Evolutionary conservation across 1,140 invertebrate species (phyloP).

Genomic region (Potamilus streckersoni): DNA sequence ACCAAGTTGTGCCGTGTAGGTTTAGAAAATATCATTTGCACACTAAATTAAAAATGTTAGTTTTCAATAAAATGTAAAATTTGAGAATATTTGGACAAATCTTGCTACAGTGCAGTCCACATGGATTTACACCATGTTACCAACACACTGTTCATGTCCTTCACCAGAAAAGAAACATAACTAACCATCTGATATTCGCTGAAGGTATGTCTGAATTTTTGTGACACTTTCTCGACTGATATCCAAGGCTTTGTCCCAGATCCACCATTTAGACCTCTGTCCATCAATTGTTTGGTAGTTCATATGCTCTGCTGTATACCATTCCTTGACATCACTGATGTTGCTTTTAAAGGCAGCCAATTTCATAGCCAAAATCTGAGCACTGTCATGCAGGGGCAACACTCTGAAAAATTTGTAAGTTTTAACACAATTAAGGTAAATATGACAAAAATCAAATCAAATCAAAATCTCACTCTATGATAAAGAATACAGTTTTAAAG

Average conservation of each 20-base stretch:
- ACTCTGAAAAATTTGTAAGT: constrained; percentile 37
- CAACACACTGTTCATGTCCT: too few species aligned
- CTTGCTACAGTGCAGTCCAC: too few species aligned
- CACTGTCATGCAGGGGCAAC: constrained; percentile 62
- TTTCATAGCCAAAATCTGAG: constrained; percentile 63
- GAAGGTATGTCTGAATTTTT: constrained; percentile 65
- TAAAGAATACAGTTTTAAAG: too few species aligned
- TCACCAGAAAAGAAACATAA: background rate
- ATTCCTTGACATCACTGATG: constrained; percentile 53
- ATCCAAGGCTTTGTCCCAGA: constrained; percentile 60
- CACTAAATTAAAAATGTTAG: too few species aligned
- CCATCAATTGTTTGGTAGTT: constrained; percentile 58
- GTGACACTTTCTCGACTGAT: constrained; percentile 48
- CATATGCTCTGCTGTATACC: constrained; percentile 65
- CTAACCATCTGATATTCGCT: constrained; percentile 60
- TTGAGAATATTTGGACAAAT: too few species aligned
- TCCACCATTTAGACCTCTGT: constrained; percentile 65
- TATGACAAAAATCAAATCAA: too few species aligned
- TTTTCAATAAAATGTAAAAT: too few species aligned
- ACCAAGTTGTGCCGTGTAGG: too few species aligned
- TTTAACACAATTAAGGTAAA: too few species aligned
- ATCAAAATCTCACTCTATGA: too few species aligned
- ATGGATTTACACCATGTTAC: too few species aligned
- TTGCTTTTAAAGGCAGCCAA: constrained; percentile 56
- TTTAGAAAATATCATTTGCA: too few species aligned